Evolutionary conservation across 2,797 vertebrate species (phyloP), one percentile per base, ranked within the genome.

Genomic region (Tachyglossus aculeatus): DNA sequence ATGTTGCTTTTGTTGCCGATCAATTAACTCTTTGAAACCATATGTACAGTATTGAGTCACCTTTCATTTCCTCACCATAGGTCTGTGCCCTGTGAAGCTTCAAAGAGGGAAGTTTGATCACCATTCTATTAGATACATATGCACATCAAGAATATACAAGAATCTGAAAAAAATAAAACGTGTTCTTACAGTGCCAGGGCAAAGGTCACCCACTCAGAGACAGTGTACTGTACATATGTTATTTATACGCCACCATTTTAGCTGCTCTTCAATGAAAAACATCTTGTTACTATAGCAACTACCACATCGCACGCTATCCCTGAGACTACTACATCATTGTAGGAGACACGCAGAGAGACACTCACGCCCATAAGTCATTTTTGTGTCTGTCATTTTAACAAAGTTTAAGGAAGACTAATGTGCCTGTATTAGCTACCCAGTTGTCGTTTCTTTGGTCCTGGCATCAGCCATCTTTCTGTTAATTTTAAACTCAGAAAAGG

Each of bases 271-370:
- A 88, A 89, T 90, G 82, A 79, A 86, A 92, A 92, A 80, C 87
- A 91, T 88, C 87, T 90, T 92, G 90, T 91, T 87, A n/a, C 90
- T 79, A 87, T 90, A 74, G 91, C 60, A 89, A 93, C 91, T 78
- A 48, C 80, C 81, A 88, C 78, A 82, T 37, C 67, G 83, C 85
- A 57, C 70, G 75, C 81, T 90, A 24, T 82, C 84, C 82, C 73
- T 4, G 68, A 84, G 83, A 77, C 78, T 86, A 77, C 85, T 80
- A 53, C 77, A 84, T 86, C 89, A 82, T 61, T 87, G 68, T 14
- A 73, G 55, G 58, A 86, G 86, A 86, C 44, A 80, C 67, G 86
- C 64, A 78, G 72, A 86, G 74, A 25, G 7, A 75, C 55, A 59
- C 81, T 82, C 59, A 75, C 78, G 82, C 82, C 41, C 51, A 22